phyloP scores from a whole-genome alignment of 2,797 vertebrate genomes.

The Pseudochaenichthys georgianus region DNA sequence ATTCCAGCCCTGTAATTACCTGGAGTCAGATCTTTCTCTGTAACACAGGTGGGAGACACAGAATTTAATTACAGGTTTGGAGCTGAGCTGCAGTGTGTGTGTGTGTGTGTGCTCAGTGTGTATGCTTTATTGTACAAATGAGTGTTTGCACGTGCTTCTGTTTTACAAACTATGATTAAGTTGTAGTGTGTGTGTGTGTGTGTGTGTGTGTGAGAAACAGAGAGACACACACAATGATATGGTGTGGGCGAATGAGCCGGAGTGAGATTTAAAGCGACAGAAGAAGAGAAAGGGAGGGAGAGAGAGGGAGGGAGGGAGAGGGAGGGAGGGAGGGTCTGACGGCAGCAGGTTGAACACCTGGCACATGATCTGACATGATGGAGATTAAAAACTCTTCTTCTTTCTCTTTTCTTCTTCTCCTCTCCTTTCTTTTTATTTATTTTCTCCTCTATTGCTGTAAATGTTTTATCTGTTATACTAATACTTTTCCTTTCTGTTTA shows the following conservation, averaged over 20 bases:
- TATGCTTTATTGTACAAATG: background rate
- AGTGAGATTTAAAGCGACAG: slow-evolving; percentile 45
- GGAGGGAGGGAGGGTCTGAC: slow-evolving; percentile 16
- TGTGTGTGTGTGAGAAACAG: slow-evolving; percentile 15
- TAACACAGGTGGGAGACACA: slow-evolving; percentile 74
- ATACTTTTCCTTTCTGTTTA: too few relatives aligned
- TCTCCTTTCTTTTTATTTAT: background rate
- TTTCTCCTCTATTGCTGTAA: too few relatives aligned
- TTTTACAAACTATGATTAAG: slow-evolving; percentile 1
- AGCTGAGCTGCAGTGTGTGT: slow-evolving; percentile 31
- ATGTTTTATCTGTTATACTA: too few relatives aligned
- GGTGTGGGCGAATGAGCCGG: slow-evolving; percentile 8
- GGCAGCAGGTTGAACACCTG: slow-evolving; percentile 60
- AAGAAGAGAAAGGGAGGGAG: slow-evolving; percentile 20
- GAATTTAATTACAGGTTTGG: slow-evolving; percentile 76
- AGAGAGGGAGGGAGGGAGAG: background rate
- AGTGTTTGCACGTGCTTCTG: background rate
- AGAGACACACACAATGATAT: background rate
- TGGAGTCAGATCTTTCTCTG: slow-evolving; percentile 66
- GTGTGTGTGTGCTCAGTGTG: background rate
- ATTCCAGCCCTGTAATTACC: slow-evolving; percentile 74
- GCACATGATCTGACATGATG: slow-evolving; percentile 49
- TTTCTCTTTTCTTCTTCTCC: background rate
- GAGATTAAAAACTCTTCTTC: slow-evolving; percentile 44
- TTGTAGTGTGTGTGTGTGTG: slow-evolving; percentile 24